Percentiles rank a stretch among this genome's conserved stretches.
Conservation (phyloP, 1,140 invertebrate species). For the Pachyrhynchus sulphureomaculatus region DNA sequence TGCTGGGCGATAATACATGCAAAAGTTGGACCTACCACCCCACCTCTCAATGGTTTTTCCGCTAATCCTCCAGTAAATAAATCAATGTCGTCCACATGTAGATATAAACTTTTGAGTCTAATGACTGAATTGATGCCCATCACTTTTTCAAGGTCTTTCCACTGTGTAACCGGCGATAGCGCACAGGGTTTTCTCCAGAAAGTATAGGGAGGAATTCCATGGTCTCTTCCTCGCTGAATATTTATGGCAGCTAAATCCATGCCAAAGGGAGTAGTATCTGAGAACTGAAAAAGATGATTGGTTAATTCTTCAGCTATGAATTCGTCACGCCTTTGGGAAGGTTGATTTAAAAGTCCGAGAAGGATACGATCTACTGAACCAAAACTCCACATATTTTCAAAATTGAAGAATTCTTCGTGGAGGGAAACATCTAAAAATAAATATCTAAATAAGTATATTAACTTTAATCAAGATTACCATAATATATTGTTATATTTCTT, state of each 20-base stretch:
- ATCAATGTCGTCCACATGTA: slow-evolving; percentile 83
- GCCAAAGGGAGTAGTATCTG: slow-evolving; percentile 65
- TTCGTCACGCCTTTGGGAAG: slow-evolving; percentile 77
- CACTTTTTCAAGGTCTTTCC: slow-evolving; percentile 73
- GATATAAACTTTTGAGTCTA: slow-evolving; percentile 67
- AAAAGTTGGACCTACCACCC: slow-evolving; percentile 91
- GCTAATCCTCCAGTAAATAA: slow-evolving; percentile 87
- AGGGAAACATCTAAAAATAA: slow-evolving; percentile 69
- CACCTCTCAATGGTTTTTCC: slow-evolving; percentile 77
- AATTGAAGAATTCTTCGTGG: slow-evolving; percentile 69
- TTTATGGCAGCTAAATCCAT: slow-evolving; percentile 89
- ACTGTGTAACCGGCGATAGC: slow-evolving; percentile 67
- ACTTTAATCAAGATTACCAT: no score
- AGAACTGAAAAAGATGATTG: slow-evolving; percentile 83
- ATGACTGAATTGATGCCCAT: slow-evolving; percentile 66
- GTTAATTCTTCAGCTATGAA: slow-evolving; percentile 81
- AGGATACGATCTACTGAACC: slow-evolving; percentile 78
- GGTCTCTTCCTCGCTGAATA: slow-evolving; percentile 86
- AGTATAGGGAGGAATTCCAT: slow-evolving; percentile 85
- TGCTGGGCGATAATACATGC: slow-evolving; percentile 95
- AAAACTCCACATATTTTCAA: slow-evolving; percentile 64
- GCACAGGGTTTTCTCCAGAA: slow-evolving; percentile 81
- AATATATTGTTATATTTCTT: no score
- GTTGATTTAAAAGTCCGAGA: slow-evolving; percentile 75
- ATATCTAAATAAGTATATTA: slow-evolving; percentile 21